A percentile compares a stretch with the other conserved stretches of the same genome.
phyloP scores from a whole-genome alignment of 2,113 vertebrate genomes.

The Talpa occidentalis region DNA sequence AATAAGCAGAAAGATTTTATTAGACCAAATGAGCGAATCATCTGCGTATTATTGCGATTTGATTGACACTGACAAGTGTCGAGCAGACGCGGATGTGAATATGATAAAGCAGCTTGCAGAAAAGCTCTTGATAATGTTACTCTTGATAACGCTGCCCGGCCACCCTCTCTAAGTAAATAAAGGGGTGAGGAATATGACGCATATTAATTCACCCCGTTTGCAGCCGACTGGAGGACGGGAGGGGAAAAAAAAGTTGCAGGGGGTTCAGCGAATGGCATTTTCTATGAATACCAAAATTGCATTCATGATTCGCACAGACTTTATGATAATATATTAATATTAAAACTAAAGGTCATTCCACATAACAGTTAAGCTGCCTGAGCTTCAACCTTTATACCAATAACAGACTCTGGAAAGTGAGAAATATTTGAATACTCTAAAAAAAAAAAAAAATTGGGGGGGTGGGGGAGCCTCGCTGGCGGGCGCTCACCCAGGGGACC shows the following conservation, averaged over 20 bases:
- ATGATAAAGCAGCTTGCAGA: slow-evolving; percentile 94
- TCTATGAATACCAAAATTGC: slow-evolving; percentile 95
- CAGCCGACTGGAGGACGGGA: slow-evolving; percentile 80
- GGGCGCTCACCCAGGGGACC: slow-evolving; percentile 48
- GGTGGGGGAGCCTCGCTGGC: slow-evolving; percentile 55
- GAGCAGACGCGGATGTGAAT: slow-evolving; percentile 92
- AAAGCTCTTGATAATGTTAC: slow-evolving; percentile 99
- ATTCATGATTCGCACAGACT: slow-evolving; percentile 93
- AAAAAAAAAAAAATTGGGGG: neutral
- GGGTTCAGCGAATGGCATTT: slow-evolving; percentile 93
- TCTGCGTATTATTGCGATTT: slow-evolving; percentile 98
- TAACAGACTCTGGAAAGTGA: slow-evolving; percentile 86
- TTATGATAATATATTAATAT: slow-evolving; percentile 97
- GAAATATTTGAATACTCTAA: slow-evolving; percentile 81
- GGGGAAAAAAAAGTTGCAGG: slow-evolving; percentile 80
- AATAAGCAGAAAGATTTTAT: slow-evolving; percentile 99
- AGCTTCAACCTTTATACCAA: slow-evolving; percentile 96
- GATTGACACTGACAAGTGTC: slow-evolving; percentile 99
- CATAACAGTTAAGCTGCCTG: slow-evolving; percentile 95
- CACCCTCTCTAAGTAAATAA: slow-evolving; percentile 94
- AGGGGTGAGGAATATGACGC: slow-evolving; percentile 88
- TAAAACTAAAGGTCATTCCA: slow-evolving; percentile 98
- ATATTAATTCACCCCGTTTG: slow-evolving; percentile 95
- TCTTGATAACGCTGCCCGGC: slow-evolving; percentile 96
- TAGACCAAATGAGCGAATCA: slow-evolving; percentile 99